phyloP scores from a whole-genome alignment of 23 tunicate genomes.

The Ascidia mentula region DNA sequence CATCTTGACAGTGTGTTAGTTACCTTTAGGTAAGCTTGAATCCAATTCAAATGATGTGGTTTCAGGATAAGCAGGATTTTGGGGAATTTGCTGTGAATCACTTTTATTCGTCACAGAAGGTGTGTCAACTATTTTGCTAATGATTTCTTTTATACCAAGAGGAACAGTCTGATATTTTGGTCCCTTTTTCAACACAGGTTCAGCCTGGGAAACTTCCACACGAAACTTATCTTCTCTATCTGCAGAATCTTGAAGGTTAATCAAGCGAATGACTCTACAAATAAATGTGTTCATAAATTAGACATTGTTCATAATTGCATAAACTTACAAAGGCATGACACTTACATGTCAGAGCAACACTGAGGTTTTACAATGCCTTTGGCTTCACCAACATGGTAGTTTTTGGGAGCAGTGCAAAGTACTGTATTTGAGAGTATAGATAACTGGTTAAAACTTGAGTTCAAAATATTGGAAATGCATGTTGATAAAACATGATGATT shows the following conservation, averaged over 20 bases:
- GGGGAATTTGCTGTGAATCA: too few species aligned
- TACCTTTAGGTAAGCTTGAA: not conserved
- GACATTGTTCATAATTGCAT: too few species aligned
- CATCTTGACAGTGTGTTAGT: too few species aligned
- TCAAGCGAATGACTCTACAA: not conserved
- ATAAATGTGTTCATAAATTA: not conserved
- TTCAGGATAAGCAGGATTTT: not conserved
- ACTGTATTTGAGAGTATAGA: slow-evolving; percentile 5
- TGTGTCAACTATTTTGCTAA: not conserved
- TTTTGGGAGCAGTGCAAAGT: slow-evolving; percentile 29
- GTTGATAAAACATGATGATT: too few species aligned
- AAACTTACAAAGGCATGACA: not conserved
- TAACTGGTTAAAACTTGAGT: too few species aligned
- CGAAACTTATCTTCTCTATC: slow-evolving; percentile 11
- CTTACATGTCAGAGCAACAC: slow-evolving; percentile 30
- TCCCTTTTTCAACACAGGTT: not conserved
- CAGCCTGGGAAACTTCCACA: slow-evolving; percentile 13
- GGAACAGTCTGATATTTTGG: not conserved
- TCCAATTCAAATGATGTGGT: not conserved
- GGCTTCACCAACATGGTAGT: slow-evolving; percentile 16
- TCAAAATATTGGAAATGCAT: too few species aligned
- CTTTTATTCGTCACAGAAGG: not conserved
- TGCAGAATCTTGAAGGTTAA: not conserved
- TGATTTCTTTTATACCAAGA: slow-evolving; percentile 24
- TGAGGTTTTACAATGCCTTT: slow-evolving; percentile 25